Percentiles rank a stretch among this genome's conserved stretches.
These are phyloP conservation scores for Echinometra lucunter DNA, from an alignment of 53 echinoderm and acorn worm species.

Conservation along the genomic window DNA sequence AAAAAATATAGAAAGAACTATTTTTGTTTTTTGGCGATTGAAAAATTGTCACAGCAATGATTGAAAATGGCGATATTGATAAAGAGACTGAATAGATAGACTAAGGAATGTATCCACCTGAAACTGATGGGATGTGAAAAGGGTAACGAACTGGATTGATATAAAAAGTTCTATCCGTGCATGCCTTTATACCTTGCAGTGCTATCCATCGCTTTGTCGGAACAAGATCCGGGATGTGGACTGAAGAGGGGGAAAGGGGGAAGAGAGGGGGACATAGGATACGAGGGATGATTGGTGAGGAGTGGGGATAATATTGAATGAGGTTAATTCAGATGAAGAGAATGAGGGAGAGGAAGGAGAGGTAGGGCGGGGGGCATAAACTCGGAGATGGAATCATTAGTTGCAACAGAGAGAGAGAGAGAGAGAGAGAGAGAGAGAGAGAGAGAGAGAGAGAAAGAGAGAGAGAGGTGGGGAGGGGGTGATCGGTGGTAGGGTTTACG, in stretches of 20 bases:
- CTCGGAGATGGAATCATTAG: background rate
- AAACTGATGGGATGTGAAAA: conserved; percentile 50
- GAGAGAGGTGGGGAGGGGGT: no score
- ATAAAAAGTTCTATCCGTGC: conserved; percentile 12
- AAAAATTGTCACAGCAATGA: background rate
- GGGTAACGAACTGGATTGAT: conserved; percentile 52
- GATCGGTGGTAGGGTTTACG: no score
- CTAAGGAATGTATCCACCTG: conserved; percentile 24
- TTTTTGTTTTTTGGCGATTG: background rate
- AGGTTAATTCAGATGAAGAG: background rate
- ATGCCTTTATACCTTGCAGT: background rate
- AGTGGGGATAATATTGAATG: background rate
- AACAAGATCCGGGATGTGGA: background rate
- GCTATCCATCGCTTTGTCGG: background rate
- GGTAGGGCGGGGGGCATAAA: no score
- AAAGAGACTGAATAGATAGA: background rate
- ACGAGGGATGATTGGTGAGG: background rate
- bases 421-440: no score
- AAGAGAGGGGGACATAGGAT: background rate
- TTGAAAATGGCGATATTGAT: background rate
- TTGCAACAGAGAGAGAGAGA: background rate
- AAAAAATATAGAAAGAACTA: background rate
- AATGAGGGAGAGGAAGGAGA: background rate
- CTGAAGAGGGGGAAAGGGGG: background rate
- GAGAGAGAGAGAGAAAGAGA: no score